These are phyloP conservation scores for Halyomorpha halys DNA, from an alignment of 1,140 invertebrate species.

Conservation along the genomic window DNA sequence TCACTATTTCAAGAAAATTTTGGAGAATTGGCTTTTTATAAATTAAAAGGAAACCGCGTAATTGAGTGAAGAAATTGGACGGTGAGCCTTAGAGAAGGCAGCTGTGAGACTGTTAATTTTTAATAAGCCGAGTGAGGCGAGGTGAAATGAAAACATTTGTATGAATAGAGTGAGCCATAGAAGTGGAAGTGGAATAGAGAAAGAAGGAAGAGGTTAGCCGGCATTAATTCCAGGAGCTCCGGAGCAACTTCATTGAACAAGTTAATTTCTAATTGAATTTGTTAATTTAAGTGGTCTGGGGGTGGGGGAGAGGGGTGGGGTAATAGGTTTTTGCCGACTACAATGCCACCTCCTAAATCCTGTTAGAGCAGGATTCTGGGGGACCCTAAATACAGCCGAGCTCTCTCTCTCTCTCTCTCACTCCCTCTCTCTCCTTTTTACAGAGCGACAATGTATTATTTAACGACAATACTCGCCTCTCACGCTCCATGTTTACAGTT, in stretches of 20 bases:
- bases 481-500: neutral
- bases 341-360: no score
- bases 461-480: neutral
- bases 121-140: no score
- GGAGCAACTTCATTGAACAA: constrained; percentile 19
- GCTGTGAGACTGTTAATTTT: no score
- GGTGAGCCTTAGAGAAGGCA: no score
- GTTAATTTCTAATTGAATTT: constrained; percentile 22
- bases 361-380: neutral
- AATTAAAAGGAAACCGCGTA: no score
- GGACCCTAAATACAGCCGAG: neutral
- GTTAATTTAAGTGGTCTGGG: constrained; percentile 19
- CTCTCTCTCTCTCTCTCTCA: neutral
- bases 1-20: no score
- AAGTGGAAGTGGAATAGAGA: neutral
- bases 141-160: no score
- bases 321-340: constrained; percentile 1
- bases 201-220: neutral
- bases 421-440: neutral
- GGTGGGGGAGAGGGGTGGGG: neutral
- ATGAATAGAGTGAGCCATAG: no score
- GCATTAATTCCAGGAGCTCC: neutral
- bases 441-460: neutral
- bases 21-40: no score
- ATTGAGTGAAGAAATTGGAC: no score